phyloP scores from a whole-genome alignment of 2,888 invertebrate genomes.

The Eupelmus urozonus region DNA sequence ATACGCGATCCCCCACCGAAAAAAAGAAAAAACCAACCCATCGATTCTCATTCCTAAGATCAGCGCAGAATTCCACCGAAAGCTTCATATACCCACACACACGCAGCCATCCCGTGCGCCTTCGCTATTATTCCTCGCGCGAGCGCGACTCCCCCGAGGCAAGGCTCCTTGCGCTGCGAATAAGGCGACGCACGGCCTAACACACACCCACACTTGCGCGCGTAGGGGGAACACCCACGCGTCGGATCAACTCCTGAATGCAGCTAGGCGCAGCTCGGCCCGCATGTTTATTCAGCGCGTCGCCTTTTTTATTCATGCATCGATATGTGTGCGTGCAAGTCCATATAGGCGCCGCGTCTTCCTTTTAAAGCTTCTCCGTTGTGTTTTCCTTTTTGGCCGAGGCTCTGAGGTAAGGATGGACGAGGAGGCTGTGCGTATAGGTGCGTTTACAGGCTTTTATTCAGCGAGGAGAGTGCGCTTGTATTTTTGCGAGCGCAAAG shows the following conservation, averaged over 20 bases:
- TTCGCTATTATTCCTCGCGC: conserved; percentile 28
- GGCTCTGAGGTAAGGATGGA: no score
- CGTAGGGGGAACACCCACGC: conserved; percentile 19
- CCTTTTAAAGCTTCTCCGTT: conserved; percentile 34
- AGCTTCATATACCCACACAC: no score
- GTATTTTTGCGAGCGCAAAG: conserved; percentile 2
- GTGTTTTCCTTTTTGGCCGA: not conserved
- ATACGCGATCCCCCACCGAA: no score
- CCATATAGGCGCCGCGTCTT: conserved; percentile 8
- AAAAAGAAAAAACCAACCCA: not conserved
- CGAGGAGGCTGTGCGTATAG: not conserved
- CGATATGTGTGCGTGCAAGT: conserved; percentile 12
- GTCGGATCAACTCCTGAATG: not conserved
- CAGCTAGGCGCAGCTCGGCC: not conserved
- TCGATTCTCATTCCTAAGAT: conserved; percentile 2
- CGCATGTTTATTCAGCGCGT: conserved; percentile 54
- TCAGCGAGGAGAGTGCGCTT: not conserved
- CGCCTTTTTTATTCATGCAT: conserved; percentile 48
- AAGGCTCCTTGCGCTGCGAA: no score
- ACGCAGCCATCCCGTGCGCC: not conserved
- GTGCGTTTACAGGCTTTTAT: conserved; percentile 6
- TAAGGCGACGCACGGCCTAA: conserved; percentile 30
- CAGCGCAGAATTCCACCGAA: not conserved
- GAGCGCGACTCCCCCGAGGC: not conserved
- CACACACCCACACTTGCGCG: conserved; percentile 14